Conservation (phyloP, 2,888 invertebrate species). For the Sarcophaga variegata region DNA sequence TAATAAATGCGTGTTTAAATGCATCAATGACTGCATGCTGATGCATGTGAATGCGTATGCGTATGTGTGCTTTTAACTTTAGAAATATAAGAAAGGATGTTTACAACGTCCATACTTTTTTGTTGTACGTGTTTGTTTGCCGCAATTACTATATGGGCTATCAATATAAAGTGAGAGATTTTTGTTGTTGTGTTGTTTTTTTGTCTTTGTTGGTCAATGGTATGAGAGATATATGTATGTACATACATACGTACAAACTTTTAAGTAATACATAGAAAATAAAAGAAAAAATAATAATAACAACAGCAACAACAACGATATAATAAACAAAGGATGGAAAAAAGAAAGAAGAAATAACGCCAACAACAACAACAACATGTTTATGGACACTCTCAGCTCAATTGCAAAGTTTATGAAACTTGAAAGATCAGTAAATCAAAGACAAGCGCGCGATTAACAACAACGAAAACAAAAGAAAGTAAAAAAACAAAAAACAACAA, state of each 20-base stretch:
- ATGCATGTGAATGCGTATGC: neutral
- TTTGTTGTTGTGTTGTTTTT: too few species aligned
- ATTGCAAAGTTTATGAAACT: slow-evolving; percentile 59
- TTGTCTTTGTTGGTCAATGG: slow-evolving; percentile 36
- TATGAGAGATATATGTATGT: slow-evolving; percentile 15
- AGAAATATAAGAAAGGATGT: neutral
- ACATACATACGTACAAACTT: neutral
- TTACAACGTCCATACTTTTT: neutral
- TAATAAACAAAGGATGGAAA: neutral
- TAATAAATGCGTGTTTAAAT: slow-evolving; percentile 42
- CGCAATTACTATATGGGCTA: slow-evolving; percentile 28
- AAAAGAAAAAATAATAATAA: slow-evolving; percentile 40
- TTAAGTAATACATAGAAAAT: slow-evolving; percentile 8
- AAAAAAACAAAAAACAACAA: slow-evolving; percentile 7
- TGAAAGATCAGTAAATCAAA: slow-evolving; percentile 77
- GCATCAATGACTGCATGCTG: neutral
- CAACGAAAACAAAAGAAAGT: slow-evolving; percentile 65
- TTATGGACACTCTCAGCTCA: slow-evolving; percentile 43
- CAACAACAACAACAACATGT: neutral
- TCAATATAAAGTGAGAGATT: slow-evolving; percentile 6
- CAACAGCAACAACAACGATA: slow-evolving; percentile 19
- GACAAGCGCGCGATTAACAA: slow-evolving; percentile 73
- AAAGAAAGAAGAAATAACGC: neutral
- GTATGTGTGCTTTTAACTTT: neutral
- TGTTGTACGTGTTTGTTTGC: slow-evolving; percentile 13